Conservation (phyloP, 23 tunicate species). For the Styela clava region DNA sequence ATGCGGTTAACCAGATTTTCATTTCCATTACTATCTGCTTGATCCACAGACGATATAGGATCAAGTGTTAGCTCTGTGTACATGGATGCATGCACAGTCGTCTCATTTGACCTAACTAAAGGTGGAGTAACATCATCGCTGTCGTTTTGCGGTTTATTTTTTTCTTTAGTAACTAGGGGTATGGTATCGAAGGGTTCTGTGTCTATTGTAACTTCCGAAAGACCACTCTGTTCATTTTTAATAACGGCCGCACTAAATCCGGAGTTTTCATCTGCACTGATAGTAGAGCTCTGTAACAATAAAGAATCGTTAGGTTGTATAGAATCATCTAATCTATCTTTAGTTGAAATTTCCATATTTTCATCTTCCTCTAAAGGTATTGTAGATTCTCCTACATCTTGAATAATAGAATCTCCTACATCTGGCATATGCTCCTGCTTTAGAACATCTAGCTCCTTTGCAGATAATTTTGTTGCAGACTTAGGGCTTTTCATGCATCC, state of each 20-base stretch:
- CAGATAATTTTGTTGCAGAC: neutral
- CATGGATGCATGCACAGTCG: slow-evolving; percentile 1
- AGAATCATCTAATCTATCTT: neutral
- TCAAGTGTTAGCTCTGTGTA: too few species aligned
- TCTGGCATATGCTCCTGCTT: neutral
- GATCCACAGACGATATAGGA: too few species aligned
- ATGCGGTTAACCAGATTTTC: too few species aligned
- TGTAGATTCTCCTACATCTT: neutral
- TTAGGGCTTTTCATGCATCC: neutral
- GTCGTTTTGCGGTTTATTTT: neutral
- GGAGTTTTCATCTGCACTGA: neutral
- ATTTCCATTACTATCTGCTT: too few species aligned
- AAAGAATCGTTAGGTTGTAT: neutral
- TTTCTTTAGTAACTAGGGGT: neutral
- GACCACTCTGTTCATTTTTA: neutral
- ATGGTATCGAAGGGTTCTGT: neutral
- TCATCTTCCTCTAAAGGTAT: neutral
- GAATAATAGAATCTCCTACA: neutral
- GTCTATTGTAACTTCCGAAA: neutral
- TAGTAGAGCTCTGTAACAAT: neutral
- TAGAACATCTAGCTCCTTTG: neutral
- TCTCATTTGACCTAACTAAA: neutral
- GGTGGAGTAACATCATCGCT: neutral
- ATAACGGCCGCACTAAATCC: neutral
- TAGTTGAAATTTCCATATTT: neutral